These are phyloP conservation scores for Manduca sexta DNA, from an alignment of 1,140 invertebrate species.

Conservation along the genomic window DNA sequence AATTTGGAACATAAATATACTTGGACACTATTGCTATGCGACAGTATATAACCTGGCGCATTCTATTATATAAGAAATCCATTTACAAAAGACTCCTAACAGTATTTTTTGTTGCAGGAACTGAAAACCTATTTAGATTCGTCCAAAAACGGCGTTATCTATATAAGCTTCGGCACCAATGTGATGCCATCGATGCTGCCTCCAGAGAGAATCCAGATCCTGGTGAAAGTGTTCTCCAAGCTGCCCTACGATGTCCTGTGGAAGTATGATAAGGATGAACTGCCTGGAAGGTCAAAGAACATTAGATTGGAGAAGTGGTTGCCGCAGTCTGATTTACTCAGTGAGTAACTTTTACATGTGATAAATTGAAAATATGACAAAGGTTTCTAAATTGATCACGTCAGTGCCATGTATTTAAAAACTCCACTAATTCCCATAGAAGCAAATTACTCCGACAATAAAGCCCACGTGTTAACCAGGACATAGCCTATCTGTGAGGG, in stretches of 20 bases:
- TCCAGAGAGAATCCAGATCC: conserved; percentile 40
- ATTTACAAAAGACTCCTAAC: too few species aligned
- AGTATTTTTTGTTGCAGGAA: conserved; percentile 10
- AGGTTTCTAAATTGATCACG: too few species aligned
- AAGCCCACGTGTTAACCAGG: too few species aligned
- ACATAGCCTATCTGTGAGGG: too few species aligned
- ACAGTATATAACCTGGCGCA: too few species aligned
- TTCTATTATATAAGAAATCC: too few species aligned
- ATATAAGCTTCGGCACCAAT: conserved; percentile 74
- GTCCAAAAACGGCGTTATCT: conserved; percentile 44
- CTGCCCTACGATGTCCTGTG: conserved; percentile 62
- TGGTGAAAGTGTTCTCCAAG: conserved; percentile 60
- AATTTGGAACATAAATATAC: too few species aligned
- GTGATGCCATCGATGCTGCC: conserved; percentile 58
- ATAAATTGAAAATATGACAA: too few species aligned
- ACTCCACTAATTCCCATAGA: too few species aligned
- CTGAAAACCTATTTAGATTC: conserved; percentile 24
- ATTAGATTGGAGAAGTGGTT: conserved; percentile 67
- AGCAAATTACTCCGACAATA: too few species aligned
- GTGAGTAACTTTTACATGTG: conserved; percentile 4
- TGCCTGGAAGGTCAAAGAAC: conserved; percentile 55
- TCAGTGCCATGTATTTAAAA: too few species aligned
- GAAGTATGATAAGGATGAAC: conserved; percentile 53
- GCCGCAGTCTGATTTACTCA: conserved; percentile 60
- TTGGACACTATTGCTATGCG: too few species aligned